Conservation (phyloP, 2,888 invertebrate genomes). For the Drosophila barbarae region DNA sequence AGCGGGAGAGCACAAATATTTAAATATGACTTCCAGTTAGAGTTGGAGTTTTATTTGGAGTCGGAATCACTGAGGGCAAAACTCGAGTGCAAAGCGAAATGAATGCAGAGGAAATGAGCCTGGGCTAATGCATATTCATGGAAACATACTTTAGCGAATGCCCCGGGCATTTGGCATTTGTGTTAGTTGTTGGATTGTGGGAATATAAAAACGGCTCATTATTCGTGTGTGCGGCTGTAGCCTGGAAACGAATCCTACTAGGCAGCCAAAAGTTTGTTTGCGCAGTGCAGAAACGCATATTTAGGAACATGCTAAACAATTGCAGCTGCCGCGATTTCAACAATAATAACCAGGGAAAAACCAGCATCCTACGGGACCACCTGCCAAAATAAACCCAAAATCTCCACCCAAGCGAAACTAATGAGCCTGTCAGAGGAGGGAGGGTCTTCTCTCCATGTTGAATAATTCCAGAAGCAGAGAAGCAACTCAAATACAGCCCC, state of each 20-base stretch:
- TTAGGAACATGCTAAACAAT: slow-evolving; percentile 25
- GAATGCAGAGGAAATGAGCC: slow-evolving; percentile 44
- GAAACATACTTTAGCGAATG: slow-evolving; percentile 21
- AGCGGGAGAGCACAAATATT: slow-evolving; percentile 24
- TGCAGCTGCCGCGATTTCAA: slow-evolving; percentile 12
- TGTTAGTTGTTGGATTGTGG: slow-evolving; percentile 31
- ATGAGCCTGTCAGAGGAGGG: background rate
- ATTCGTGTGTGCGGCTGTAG: slow-evolving; percentile 12
- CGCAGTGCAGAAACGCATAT: slow-evolving; percentile 9
- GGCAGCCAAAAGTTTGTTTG: slow-evolving; percentile 5
- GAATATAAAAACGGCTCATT: slow-evolving; percentile 37
- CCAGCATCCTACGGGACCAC: slow-evolving; percentile 3
- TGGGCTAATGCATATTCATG: slow-evolving; percentile 45
- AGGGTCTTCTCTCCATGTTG: background rate
- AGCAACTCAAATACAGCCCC: background rate
- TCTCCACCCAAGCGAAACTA: background rate
- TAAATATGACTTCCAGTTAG: slow-evolving; percentile 27
- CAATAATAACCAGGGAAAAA: slow-evolving; percentile 15
- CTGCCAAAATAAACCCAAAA: slow-evolving; percentile 18
- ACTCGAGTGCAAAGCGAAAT: slow-evolving; percentile 29
- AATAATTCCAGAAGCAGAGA: background rate
- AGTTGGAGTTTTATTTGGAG: background rate
- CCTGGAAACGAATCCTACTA: slow-evolving; percentile 3
- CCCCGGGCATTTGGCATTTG: slow-evolving; percentile 16
- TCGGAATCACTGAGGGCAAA: slow-evolving; percentile 7